Evolutionary conservation across 1,140 invertebrate species (phyloP).

Genomic region (Euschistus heros): DNA sequence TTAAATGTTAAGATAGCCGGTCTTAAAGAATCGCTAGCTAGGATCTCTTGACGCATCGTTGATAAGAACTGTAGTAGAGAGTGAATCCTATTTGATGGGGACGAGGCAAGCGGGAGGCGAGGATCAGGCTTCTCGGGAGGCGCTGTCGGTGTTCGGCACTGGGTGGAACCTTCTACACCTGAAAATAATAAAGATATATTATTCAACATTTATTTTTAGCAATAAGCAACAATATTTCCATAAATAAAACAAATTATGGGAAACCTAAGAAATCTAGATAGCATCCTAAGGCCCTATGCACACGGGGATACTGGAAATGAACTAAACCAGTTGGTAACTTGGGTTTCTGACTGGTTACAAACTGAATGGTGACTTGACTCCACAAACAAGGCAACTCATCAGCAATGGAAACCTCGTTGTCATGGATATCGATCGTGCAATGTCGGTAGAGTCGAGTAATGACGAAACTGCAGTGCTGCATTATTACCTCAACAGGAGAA

Average conservation of each 20-base stretch:
- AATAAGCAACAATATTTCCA: neutral
- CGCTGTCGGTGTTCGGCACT: constrained; percentile 18
- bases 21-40: neutral
- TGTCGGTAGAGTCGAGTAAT: too few species aligned
- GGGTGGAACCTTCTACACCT: constrained; percentile 29
- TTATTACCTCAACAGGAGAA: too few species aligned
- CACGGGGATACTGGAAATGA: too few species aligned
- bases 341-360: too few species aligned
- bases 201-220: too few species aligned
- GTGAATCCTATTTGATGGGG: neutral
- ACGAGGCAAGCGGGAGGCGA: neutral
- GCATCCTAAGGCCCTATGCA: neutral
- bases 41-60: neutral
- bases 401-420: neutral
- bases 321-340: too few species aligned
- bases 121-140: constrained; percentile 19
- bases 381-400: neutral
- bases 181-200: constrained; percentile 6
- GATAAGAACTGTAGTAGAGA: too few species aligned
- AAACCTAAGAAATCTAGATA: too few species aligned
- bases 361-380: too few species aligned
- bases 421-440: neutral
- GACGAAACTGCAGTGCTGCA: too few species aligned
- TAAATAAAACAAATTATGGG: too few species aligned
- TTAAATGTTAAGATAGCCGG: neutral